Conservation (phyloP, 2,888 invertebrate species). For the Gortyna flavago region DNA sequence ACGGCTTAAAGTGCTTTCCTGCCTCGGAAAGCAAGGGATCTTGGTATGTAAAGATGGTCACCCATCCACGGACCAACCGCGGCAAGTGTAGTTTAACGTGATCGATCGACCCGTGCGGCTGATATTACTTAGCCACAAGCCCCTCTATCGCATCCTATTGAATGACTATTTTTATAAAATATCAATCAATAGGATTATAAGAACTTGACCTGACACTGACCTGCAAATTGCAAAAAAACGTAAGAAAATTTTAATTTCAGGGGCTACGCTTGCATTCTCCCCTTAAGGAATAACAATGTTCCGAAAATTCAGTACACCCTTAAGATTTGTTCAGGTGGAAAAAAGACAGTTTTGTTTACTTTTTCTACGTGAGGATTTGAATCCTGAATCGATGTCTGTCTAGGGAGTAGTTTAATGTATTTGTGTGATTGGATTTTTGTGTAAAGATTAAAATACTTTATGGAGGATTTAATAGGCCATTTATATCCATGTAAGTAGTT, state of each 20-base stretch:
- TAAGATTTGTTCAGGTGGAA: conserved; percentile 59
- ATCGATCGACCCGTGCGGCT: too few species aligned
- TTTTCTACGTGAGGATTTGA: conserved; percentile 41
- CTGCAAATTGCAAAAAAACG: too few species aligned
- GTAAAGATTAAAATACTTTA: background rate
- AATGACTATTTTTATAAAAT: background rate
- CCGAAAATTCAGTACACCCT: conserved; percentile 51
- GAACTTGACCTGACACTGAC: background rate
- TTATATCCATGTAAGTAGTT: background rate
- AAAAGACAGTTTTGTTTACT: conserved; percentile 35
- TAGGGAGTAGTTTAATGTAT: conserved; percentile 21
- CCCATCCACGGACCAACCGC: too few species aligned
- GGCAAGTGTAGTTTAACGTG: too few species aligned
- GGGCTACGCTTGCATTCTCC: background rate
- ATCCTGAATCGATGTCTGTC: conserved; percentile 29
- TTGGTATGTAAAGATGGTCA: too few species aligned
- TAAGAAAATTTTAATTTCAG: background rate
- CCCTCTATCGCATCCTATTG: background rate
- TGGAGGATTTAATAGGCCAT: background rate
- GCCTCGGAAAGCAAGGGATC: too few species aligned
- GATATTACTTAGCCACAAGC: too few species aligned
- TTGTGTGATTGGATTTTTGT: conserved; percentile 34
- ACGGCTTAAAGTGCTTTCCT: too few species aligned
- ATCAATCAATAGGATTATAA: background rate
- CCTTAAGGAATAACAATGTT: conserved; percentile 20